Percentiles rank a stretch among this genome's conserved stretches.
Evolutionary conservation across 2,888 invertebrate species (phyloP).

Genomic region (Tenthredo distinguenda): DNA sequence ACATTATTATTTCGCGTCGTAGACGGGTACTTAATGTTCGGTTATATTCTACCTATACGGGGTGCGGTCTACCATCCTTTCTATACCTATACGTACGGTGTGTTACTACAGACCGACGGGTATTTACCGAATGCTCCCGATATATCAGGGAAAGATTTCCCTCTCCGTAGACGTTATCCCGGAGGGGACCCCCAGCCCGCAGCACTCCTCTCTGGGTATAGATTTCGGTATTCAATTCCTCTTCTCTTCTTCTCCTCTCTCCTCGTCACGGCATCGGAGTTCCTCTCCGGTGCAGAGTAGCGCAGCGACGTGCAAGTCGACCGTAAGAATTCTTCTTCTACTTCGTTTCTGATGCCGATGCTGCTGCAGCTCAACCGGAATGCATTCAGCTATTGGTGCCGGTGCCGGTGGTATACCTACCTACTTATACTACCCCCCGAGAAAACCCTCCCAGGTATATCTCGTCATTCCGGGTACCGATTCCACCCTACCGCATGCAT

Average conservation of each 20-base stretch:
- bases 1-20: background rate
- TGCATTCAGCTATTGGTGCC: background rate
- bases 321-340: slow-evolving; percentile 2
- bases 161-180: background rate
- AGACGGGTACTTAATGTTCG: background rate
- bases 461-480: background rate
- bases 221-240: slow-evolving; percentile 34
- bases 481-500: background rate
- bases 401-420: background rate
- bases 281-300: background rate
- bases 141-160: slow-evolving; percentile 1
- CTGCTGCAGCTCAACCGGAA: background rate
- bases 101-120: background rate
- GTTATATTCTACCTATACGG: background rate
- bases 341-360: background rate
- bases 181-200: background rate
- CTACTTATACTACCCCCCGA: background rate
- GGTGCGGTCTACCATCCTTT: background rate
- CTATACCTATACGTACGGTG: background rate
- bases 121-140: slow-evolving; percentile 3
- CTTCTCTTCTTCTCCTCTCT: background rate
- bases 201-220: background rate
- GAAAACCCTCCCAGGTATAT: background rate
- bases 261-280: background rate
- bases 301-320: background rate